phyloP scores from a whole-genome alignment of 2,113 vertebrate genomes.

The Triplophysa tibetana region DNA sequence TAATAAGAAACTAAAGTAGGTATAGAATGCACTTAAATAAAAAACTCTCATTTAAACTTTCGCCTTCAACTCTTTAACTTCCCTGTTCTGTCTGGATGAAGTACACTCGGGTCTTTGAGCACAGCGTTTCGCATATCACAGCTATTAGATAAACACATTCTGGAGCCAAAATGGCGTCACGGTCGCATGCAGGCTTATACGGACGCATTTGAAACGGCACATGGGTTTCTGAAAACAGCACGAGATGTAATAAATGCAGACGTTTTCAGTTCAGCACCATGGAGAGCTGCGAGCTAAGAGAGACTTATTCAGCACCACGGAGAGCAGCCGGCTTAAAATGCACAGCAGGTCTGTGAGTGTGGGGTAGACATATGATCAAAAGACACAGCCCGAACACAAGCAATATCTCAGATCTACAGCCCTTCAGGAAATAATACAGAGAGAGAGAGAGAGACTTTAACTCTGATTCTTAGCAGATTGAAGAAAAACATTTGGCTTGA shows the following conservation, averaged over 20 bases:
- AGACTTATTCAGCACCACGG: slow-evolving; percentile 24
- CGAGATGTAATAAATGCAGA: slow-evolving; percentile 12
- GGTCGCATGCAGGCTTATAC: neutral
- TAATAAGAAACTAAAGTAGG: neutral
- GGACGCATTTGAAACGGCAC: neutral
- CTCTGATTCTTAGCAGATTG: too few relatives aligned
- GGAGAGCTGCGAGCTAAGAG: slow-evolving; percentile 25
- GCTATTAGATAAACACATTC: slow-evolving; percentile 1
- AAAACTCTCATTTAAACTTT: neutral
- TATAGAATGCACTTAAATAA: neutral
- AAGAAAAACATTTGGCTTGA: too few relatives aligned
- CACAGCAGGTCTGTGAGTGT: slow-evolving; percentile 12
- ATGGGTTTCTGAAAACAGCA: neutral
- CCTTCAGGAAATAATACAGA: neutral
- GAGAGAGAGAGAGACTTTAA: neutral
- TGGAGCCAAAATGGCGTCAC: neutral
- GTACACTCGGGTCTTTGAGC: neutral
- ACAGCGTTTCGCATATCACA: neutral
- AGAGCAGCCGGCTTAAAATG: slow-evolving; percentile 27
- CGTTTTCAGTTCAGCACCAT: slow-evolving; percentile 36
- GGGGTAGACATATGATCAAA: neutral
- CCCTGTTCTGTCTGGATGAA: neutral
- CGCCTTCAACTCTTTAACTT: neutral
- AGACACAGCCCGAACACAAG: slow-evolving; percentile 2
- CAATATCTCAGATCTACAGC: slow-evolving; percentile 19